Evolutionary conservation across 1,140 invertebrate genomes (phyloP).

Genomic region (Helicoverpa armigera): DNA sequence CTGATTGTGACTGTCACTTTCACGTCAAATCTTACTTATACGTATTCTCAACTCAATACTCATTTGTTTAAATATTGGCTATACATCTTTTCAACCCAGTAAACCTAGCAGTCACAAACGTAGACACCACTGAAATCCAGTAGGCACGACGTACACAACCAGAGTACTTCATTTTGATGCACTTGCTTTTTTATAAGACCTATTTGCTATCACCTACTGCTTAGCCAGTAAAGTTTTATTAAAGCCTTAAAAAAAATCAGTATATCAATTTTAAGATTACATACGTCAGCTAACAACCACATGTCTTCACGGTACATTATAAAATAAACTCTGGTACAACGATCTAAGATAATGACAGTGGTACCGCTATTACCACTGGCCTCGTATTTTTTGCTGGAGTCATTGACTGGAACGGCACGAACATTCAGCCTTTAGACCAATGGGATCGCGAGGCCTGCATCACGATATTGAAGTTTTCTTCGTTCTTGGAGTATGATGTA

Average conservation of each 20-base stretch:
- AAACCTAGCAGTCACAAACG: too few species aligned
- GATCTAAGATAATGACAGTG: conserved; percentile 31
- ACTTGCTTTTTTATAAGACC: too few species aligned
- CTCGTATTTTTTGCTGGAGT: conserved; percentile 69
- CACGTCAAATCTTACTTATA: too few species aligned
- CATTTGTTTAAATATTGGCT: background rate
- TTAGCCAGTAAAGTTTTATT: too few species aligned
- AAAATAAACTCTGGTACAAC: conserved; percentile 3
- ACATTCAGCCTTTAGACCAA: conserved; percentile 66
- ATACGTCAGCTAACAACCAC: background rate
- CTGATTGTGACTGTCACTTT: background rate
- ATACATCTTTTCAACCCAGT: background rate
- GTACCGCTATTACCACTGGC: conserved; percentile 31
- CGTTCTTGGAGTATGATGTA: conserved; percentile 66
- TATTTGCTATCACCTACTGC: too few species aligned
- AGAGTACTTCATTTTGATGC: too few species aligned
- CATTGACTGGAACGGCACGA: conserved; percentile 74
- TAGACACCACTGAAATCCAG: too few species aligned
- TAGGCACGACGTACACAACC: too few species aligned
- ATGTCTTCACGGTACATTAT: conserved; percentile 29
- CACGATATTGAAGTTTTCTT: conserved; percentile 70
- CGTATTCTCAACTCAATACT: background rate
- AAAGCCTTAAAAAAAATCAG: background rate
- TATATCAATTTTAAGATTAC: background rate
- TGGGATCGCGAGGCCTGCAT: conserved; percentile 64